Evolutionary conservation across 2,797 vertebrate species (phyloP), one percentile per base, ranked within the genome.

Genomic region (Holocentrus rufus): DNA sequence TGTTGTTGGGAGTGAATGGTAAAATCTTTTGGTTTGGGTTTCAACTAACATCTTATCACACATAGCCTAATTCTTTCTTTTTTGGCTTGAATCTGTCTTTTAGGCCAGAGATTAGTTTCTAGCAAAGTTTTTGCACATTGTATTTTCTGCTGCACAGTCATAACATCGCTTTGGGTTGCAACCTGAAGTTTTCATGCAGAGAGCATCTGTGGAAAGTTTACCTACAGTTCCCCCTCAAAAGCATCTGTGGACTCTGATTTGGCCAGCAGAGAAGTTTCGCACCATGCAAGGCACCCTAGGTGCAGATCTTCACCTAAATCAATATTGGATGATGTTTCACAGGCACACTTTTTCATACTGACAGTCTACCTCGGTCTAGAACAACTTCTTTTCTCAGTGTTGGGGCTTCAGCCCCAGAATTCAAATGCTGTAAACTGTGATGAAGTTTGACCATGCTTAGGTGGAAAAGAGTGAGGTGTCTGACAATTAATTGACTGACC

Each of bases 111-210:
- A 10, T 62, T 27, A 47, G n/a, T 58, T 36, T 7, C 17, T 61
- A 44, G 27, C 11, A 23, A 17, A 31, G 56, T 72, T 20, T 25
- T 59, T 25, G 13, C 54, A 53, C 31, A 44, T 79, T 80, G 42
- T 39, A 64, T 39, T 39, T 39, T 39, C 7, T 3, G 36, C 42
- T 76, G 25, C 76, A 46, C 59, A 10, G 79, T 71, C 18, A 47
- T 36, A 59, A 65, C 52, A 58, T 59, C 22, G 46, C 52, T 20
- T 61, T 76, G 69, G 42, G 58, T 66, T 74, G 30, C 22, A 72
- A 79, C 47, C 74, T 81, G 62, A 81, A 72, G n/a, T 8, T 74
- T 79, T 60, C 50, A 39, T 59, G 63, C 74, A 55, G 61, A 79
- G 62, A 58, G 65, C 69, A 84, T 83, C 72, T 76, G 79, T 74